Conservation (phyloP, 2,888 invertebrate genomes). For the Tenodera sinensis region DNA sequence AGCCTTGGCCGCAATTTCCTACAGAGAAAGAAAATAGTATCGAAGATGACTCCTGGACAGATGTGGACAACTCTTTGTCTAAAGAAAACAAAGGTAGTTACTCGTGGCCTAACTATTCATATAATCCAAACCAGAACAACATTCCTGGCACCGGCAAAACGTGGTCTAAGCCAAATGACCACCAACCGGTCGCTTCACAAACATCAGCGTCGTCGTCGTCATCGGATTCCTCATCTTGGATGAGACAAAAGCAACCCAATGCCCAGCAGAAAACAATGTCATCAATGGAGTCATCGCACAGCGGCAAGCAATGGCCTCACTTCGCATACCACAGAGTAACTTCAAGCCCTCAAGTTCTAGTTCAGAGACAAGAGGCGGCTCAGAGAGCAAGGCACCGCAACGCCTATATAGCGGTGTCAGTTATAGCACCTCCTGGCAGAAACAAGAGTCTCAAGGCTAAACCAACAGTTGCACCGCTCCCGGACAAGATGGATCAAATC, state of each 20-base stretch:
- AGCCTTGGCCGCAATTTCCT: neutral
- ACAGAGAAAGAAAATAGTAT: neutral
- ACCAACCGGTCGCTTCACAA: neutral
- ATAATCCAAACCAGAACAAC: neutral
- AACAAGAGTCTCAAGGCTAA: neutral
- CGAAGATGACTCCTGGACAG: neutral
- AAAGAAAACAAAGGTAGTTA: neutral
- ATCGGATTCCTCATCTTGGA: neutral
- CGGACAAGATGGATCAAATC: conserved; percentile 24
- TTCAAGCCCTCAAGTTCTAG: conserved; percentile 29
- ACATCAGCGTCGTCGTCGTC: too few relatives aligned
- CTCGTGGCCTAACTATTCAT: neutral
- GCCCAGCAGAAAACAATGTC: neutral
- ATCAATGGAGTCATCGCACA: neutral
- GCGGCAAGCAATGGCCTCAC: conserved; percentile 29
- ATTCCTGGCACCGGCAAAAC: neutral
- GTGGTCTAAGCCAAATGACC: neutral
- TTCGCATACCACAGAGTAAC: conserved; percentile 34
- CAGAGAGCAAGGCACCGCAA: conserved; percentile 23
- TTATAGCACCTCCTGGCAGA: conserved; percentile 24
- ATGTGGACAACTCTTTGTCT: neutral
- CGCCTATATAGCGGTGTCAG: conserved; percentile 30
- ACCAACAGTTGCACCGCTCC: neutral
- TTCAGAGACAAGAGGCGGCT: conserved; percentile 19
- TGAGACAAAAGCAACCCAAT: neutral